Evolutionary conservation across 2,888 invertebrate genomes (phyloP), one percentile per base, ranked within the genome.

Genomic region (Odontocerum albicorne): DNA sequence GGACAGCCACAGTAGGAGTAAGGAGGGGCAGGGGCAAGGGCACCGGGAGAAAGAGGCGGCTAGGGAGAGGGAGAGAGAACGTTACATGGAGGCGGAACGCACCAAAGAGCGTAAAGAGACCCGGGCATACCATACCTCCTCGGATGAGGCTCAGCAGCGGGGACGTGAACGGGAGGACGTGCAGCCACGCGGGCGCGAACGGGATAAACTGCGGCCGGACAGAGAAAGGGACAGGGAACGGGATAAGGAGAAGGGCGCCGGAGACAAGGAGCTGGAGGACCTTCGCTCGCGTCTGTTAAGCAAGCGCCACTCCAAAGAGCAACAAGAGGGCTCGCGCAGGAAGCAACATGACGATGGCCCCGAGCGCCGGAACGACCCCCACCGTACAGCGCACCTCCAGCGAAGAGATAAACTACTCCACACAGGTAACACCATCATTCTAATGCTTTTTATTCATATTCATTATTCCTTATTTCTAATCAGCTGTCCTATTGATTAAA

Each of bases 221-320:
- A 20, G 4, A 40, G 40, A 20, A 12, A 40, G 2, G 27, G 19
- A 35, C 50, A 63, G 52, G 60, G 66, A 60, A 66, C 79, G 78
- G 66, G 75, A 75, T 60, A 72, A 75, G 53, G 75, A 74, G 53
- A 72, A 70, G 60, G 70, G 72, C 22, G 73, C 76, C 42, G 82
- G 82, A 42, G 80, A 79, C 61, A 79, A 82, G 62, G 83, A 87
- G 53, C 74, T 90, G 56, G 88, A 90, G 67, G 90, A 91, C 71
- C 75, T 91, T 66, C 79, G 90, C 63, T 87, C 86, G 64, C 81
- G 90, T 65, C 73, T 87, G 61, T 68, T 88, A 16, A 87, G 84
- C 67, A 87, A 87, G 70, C 75, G 84, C 63, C 85, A 81, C 70
- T 83, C 79, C 66, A 88, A 86, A 65, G 86, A 85, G 55, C 77